Percentiles rank a stretch among this genome's conserved stretches.
These are phyloP conservation scores for Odontesthes bonariensis DNA, from an alignment of 2,113 vertebrate genomes.

Conservation along the genomic window DNA sequence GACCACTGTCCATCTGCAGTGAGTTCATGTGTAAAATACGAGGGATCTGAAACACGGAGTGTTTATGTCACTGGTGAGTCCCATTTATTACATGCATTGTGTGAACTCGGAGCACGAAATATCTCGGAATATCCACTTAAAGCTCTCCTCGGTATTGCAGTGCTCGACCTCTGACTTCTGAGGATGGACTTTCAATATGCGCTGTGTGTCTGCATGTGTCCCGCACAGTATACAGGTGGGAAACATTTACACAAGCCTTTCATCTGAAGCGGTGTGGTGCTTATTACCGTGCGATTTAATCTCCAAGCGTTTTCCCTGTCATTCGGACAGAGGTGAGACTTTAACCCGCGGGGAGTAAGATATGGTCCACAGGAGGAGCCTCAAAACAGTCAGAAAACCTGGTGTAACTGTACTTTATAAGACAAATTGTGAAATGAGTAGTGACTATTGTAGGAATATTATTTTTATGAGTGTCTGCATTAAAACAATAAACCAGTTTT, in stretches of 20 bases:
- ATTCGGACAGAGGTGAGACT: conserved; percentile 36
- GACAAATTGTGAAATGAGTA: conserved; percentile 90
- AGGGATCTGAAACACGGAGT: conserved; percentile 83
- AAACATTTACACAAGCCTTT: conserved; percentile 38
- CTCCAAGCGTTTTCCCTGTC: conserved; percentile 84
- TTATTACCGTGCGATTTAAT: conserved; percentile 84
- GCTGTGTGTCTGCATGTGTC: conserved; percentile 40
- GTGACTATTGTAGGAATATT: conserved; percentile 91
- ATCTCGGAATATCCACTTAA: conserved; percentile 89
- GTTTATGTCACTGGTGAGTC: conserved; percentile 91
- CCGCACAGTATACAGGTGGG: conserved; percentile 45
- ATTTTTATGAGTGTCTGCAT: conserved; percentile 92
- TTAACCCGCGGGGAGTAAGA: conserved; percentile 32
- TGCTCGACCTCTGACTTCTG: conserved; percentile 90
- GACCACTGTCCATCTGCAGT: conserved; percentile 87
- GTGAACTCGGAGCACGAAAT: conserved; percentile 90
- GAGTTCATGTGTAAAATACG: conserved; percentile 83
- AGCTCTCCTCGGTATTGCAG: conserved; percentile 96
- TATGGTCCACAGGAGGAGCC: conserved; percentile 84
- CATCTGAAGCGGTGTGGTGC: conserved; percentile 69
- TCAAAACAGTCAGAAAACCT: conserved; percentile 88
- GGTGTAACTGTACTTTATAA: conserved; percentile 89
- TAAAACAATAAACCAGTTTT: conserved; percentile 93
- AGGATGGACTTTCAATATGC: conserved; percentile 14
- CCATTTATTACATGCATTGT: conserved; percentile 93